Conservation (phyloP, 1,140 invertebrate genomes). For the Temnothorax curvispinosus region DNA sequence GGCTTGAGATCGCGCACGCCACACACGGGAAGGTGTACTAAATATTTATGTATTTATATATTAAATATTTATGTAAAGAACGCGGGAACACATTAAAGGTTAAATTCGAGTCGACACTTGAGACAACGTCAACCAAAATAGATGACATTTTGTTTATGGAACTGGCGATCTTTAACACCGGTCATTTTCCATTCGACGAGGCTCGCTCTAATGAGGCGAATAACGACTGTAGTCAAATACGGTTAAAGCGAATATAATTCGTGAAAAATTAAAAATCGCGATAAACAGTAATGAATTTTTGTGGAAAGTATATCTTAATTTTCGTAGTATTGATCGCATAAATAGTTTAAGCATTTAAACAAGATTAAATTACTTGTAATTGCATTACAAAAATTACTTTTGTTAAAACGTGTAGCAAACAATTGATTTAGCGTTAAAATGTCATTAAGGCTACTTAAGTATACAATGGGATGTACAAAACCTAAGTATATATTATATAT, state of each 20-base stretch:
- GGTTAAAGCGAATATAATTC: background rate
- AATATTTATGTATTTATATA: background rate
- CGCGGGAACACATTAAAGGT: background rate
- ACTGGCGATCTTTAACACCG: constrained; percentile 6
- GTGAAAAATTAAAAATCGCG: background rate
- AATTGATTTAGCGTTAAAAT: background rate
- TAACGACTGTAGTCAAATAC: background rate
- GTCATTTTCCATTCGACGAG: background rate
- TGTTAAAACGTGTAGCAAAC: background rate
- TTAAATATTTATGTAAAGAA: constrained; percentile 25
- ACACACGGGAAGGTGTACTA: background rate
- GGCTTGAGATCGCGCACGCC: background rate
- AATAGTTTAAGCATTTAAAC: background rate
- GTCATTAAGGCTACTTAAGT: background rate
- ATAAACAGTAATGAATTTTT: background rate
- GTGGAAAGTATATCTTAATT: background rate
- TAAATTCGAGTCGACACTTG: background rate
- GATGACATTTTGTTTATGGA: constrained; percentile 22
- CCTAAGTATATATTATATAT: no score
- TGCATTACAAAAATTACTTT: no score
- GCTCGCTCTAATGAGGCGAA: background rate
- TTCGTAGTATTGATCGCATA: background rate
- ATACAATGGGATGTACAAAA: background rate
- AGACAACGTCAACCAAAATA: background rate
- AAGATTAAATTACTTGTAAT: background rate